Evolutionary conservation across 2,888 invertebrate genomes (phyloP), one percentile per base, ranked within the genome.

Genomic region (Pherbina coryleti): DNA sequence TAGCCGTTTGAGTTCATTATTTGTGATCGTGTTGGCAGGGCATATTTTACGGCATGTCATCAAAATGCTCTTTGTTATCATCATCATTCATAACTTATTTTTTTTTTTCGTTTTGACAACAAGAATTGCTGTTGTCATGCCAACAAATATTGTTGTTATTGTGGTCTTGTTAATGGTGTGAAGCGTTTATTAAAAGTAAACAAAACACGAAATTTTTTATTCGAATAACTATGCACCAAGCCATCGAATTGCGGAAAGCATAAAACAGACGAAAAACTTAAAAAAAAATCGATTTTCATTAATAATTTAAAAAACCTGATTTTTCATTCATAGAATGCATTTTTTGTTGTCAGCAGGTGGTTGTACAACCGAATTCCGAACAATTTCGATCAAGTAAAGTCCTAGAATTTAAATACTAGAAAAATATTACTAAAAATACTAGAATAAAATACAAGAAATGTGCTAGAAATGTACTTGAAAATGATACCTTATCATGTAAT

Each of bases 101-200:
- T 17, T 51, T 22, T 60, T 44, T 37, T 44, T 60, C 14, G 5
- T 14, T 69, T 55, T 9, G 7, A 55, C 22, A 55, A 31, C 25
- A 62, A 25, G 11, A 25, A 17, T 31, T 28, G 62, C n/a, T 62
- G 62, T 62, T 62, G 22, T 62, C 25, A 62, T 62, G 17, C 17
- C 17, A 62, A 62, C 25, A 62, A 25, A 37, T 64, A 17, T 14
- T 44, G 14, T 53, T 64, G 51, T 51, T 64, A 25, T 49, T 64
- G 51, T 60, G 64, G 19, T 75, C 57, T 19, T 69, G 55, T 22
- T 34, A 22, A 28, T 67, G 53, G 22, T 55, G 66, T 72, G 57
- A 74, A 77, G 55, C 44, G 31, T 62, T 77, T 69, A 77, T 78
- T 78, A 64, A 75, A 49, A 75, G 31, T 44, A 78, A 78, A 78